Evolutionary conservation across 2,888 invertebrate genomes (phyloP).

Genomic region (Melolontha melolontha): DNA sequence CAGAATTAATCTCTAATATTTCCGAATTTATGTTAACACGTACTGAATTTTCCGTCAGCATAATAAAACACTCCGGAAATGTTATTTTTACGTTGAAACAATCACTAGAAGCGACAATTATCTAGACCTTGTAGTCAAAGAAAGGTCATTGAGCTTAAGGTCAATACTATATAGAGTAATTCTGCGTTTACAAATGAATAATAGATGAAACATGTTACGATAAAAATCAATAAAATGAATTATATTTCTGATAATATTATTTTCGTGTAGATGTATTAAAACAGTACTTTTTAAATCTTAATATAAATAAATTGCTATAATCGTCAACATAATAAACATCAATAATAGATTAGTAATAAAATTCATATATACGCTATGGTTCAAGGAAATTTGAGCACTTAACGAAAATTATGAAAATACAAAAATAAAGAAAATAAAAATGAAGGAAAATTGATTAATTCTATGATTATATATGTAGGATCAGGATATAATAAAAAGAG

Average conservation of each 20-base stretch:
- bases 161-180: slow-evolving; percentile 21
- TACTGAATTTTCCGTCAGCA: neutral
- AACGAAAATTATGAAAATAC: too few species aligned
- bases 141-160: slow-evolving; percentile 37
- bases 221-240: too few species aligned
- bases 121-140: slow-evolving; percentile 30
- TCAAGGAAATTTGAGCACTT: too few species aligned
- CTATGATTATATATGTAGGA: too few species aligned
- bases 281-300: too few species aligned
- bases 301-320: too few species aligned
- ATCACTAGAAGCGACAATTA: slow-evolving; percentile 32
- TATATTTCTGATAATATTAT: neutral
- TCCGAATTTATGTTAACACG: too few species aligned
- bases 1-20: too few species aligned
- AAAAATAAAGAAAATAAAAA: too few species aligned
- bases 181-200: slow-evolving; percentile 1
- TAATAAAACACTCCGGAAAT: slow-evolving; percentile 10
- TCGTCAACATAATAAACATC: too few species aligned
- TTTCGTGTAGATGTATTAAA: neutral
- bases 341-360: neutral
- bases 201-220: neutral
- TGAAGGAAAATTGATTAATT: too few species aligned
- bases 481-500: too few species aligned
- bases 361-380: neutral
- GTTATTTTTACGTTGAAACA: slow-evolving; percentile 16